Base-by-base conservation (phyloP, 2,888 invertebrate species). In the Pachymerium ferrugineum region DNA sequence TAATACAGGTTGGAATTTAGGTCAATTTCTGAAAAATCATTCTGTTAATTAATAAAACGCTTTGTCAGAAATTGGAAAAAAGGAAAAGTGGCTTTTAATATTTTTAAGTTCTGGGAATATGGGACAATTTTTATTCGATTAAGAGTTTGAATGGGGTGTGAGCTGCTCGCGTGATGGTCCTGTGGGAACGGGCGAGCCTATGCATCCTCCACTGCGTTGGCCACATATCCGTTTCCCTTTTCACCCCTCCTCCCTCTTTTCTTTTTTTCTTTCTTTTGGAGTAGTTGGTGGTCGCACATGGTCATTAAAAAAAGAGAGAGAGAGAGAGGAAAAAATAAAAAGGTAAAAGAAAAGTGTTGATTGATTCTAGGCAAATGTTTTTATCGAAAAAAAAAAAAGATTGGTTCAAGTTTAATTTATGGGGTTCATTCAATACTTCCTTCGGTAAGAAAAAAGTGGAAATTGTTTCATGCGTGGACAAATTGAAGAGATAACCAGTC, bases 161-260 rank as follows among this genome's bases (percentile, higher is more conserved):
- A 62, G 62, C 25, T 25, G 28, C 62, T 62, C 25, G 62, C 62
- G 62, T 62, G 62, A 62, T 62, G 28, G 62, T 62, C 62, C 62
- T 62, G 62, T 62, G 62, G 62, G 62, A 62, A 62, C 62, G 62
- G 62, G 62, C 62, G 62, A 62, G 62, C 62, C 62, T 62, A 62
- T 62, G 62, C 62, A 62, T 62, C 62, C 62, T 62, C 62, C 28
- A 62, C 62, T 62, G 62, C 62, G n/a, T 62, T 62, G 62, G 22
- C 62, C 62, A 62, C 62, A 62, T 62, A 62, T 62, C 62, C 62
- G 62, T 62, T 62, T 62, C 62, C 62, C 62, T 62, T 22, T 62
- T 62, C 62, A 62, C 14, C 62, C 62, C 38, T 28, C n/a, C 62
- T 28, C 28, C 62, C 62, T 28, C 62, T 28, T 25, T 25, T 28